Percentiles rank a stretch among this genome's conserved stretches.
Conservation (phyloP, 2,888 invertebrate genomes). For the Amiota communis region DNA sequence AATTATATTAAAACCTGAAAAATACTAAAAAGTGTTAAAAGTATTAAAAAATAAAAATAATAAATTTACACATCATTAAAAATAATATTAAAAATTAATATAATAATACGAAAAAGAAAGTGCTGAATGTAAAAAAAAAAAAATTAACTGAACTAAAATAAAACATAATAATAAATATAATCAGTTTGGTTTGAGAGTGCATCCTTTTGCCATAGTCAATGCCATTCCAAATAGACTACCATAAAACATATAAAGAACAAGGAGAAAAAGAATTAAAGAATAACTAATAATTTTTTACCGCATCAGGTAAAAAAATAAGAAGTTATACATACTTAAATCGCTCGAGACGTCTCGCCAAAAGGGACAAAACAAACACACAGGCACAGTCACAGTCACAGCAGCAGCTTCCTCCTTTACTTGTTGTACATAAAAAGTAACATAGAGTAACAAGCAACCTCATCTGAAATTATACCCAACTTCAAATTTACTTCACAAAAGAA, state of each 20-base stretch:
- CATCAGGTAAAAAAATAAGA: background rate
- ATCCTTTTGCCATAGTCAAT: constrained; percentile 16
- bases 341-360: constrained; percentile 1
- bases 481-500: constrained; percentile 17
- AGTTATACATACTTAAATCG: background rate
- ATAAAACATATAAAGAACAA: background rate
- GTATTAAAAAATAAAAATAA: background rate
- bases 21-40: constrained; percentile 11
- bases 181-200: constrained; percentile 12
- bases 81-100: background rate
- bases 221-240: constrained; percentile 5
- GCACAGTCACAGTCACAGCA: no score
- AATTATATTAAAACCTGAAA: constrained; percentile 9
- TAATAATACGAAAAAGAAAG: constrained; percentile 15
- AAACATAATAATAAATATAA: background rate
- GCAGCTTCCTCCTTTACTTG: constrained; percentile 8
- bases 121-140: background rate
- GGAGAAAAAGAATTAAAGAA: background rate
- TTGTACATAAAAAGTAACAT: no score
- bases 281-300: background rate
- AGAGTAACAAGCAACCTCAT: constrained; percentile 5
- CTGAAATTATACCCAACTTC: constrained; percentile 16
- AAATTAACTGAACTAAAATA: constrained; percentile 13
- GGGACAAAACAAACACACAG: constrained; percentile 10
- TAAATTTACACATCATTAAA: background rate